A percentile compares a stretch with the other conserved stretches of the same genome.
Evolutionary conservation across 2,113 vertebrate species (phyloP).

Genomic region (Melanostigma gelatinosum): DNA sequence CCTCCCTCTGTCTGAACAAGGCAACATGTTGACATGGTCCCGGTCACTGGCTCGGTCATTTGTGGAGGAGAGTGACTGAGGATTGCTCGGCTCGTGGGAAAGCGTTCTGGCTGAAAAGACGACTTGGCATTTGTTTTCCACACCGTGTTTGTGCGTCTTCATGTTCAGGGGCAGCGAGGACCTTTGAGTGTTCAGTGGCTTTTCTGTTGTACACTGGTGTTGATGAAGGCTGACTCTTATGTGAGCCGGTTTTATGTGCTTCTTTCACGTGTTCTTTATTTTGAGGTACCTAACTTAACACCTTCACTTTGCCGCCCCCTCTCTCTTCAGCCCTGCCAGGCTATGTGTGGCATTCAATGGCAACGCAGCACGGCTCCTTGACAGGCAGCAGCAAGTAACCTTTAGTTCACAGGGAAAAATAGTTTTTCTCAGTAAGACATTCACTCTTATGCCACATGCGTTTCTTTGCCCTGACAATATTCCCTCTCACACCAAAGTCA

Average conservation of each 20-base stretch:
- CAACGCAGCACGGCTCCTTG: slow-evolving; percentile 50
- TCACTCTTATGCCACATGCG: slow-evolving; percentile 25
- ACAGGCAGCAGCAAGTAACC: slow-evolving; percentile 59
- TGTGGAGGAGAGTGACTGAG: slow-evolving; percentile 53
- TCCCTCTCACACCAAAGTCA: slow-evolving; percentile 11
- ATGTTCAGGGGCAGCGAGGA: slow-evolving; percentile 40
- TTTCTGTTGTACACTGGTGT: slow-evolving; percentile 26
- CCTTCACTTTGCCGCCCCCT: slow-evolving; percentile 37
- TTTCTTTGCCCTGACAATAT: slow-evolving; percentile 16
- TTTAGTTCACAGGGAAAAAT: slow-evolving; percentile 58
- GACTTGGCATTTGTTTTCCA: slow-evolving; percentile 67
- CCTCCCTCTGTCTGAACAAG: slow-evolving; percentile 55
- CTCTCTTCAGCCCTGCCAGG: slow-evolving; percentile 33
- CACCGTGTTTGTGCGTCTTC: slow-evolving; percentile 57
- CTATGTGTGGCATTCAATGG: slow-evolving; percentile 50
- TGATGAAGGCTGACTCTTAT: slow-evolving; percentile 41
- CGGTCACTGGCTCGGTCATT: slow-evolving; percentile 56
- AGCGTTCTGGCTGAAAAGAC: slow-evolving; percentile 50
- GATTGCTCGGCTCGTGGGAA: slow-evolving; percentile 59
- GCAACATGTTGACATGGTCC: slow-evolving; percentile 65
- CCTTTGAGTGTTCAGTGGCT: slow-evolving; percentile 6
- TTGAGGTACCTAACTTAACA: slow-evolving; percentile 43
- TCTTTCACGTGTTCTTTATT: slow-evolving; percentile 59
- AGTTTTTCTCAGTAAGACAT: slow-evolving; percentile 52
- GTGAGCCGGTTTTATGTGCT: slow-evolving; percentile 16